Percentiles rank a stretch among this genome's conserved stretches.
phyloP scores from a whole-genome alignment of 2,797 vertebrate genomes.

The Monodelphis domestica region DNA sequence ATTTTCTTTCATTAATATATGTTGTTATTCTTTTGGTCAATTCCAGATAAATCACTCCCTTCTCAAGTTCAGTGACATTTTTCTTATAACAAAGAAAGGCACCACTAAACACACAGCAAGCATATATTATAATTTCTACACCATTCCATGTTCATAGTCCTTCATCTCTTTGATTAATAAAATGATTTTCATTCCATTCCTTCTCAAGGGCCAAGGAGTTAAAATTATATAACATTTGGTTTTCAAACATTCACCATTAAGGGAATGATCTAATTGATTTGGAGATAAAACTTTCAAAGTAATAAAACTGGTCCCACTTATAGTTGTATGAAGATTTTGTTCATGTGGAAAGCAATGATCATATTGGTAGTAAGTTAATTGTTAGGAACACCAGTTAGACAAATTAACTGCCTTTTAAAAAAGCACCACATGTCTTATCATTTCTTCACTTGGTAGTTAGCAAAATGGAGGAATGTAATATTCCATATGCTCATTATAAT shows the following conservation, averaged over 20 bases:
- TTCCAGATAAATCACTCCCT: neutral
- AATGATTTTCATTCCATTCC: neutral
- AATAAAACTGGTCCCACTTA: slow-evolving; percentile 8
- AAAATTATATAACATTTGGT: neutral
- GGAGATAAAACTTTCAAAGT: slow-evolving; percentile 4
- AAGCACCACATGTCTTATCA: slow-evolving; percentile 34
- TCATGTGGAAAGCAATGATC: slow-evolving; percentile 47
- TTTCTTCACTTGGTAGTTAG: slow-evolving; percentile 52
- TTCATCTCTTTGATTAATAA: neutral
- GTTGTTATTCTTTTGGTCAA: neutral
- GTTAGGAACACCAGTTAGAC: slow-evolving; percentile 32
- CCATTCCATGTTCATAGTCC: neutral
- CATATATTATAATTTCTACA: neutral
- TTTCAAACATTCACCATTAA: slow-evolving; percentile 1
- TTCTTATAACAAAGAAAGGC: neutral
- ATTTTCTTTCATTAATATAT: neutral
- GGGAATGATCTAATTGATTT: slow-evolving; percentile 46
- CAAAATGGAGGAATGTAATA: slow-evolving; percentile 37
- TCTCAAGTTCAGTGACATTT: neutral
- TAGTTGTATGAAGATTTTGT: slow-evolving; percentile 56
- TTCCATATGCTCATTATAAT: slow-evolving; percentile 43
- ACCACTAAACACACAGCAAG: neutral
- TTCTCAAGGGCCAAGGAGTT: neutral
- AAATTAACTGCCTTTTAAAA: slow-evolving; percentile 67
- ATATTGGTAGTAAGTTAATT: slow-evolving; percentile 63